phyloP scores from a whole-genome alignment of 2,113 vertebrate species.

The Bubo bubo region DNA sequence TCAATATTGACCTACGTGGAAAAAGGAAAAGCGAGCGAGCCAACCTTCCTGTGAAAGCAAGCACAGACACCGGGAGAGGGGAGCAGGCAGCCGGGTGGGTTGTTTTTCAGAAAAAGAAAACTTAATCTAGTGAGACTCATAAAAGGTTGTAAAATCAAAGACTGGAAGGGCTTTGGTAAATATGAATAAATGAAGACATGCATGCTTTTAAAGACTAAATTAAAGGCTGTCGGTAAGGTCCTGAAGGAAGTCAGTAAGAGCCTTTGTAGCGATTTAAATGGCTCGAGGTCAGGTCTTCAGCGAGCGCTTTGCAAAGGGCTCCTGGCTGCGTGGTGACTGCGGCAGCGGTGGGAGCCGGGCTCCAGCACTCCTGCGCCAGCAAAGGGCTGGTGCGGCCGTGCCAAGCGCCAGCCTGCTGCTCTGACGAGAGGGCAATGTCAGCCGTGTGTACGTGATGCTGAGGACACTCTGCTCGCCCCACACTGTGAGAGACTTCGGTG shows the following conservation, averaged over 20 bases:
- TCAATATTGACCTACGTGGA: not conserved
- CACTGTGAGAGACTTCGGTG: rapidly evolving
- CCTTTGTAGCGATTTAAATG: not conserved
- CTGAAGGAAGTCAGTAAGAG: not conserved
- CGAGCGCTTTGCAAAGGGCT: not conserved
- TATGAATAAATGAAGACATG: not conserved
- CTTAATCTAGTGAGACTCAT: not conserved
- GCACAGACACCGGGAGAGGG: not conserved
- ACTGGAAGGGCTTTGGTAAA: not conserved
- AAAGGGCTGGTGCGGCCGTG: not conserved
- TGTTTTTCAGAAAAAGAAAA: slow-evolving; percentile 7
- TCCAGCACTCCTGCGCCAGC: not conserved
- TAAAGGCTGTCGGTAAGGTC: not conserved
- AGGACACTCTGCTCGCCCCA: not conserved
- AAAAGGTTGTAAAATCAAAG: slow-evolving; percentile 23
- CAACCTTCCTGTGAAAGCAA: not conserved
- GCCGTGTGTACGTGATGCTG: rapidly evolving
- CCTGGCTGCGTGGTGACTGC: rapidly evolving
- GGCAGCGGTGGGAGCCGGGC: not conserved
- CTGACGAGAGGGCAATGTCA: not conserved
- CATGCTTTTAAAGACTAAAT: not conserved
- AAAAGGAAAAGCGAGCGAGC: not conserved
- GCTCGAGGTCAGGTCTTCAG: not conserved
- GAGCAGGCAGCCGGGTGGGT: not conserved
- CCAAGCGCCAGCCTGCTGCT: not conserved